phyloP scores from a whole-genome alignment of 2,888 invertebrate genomes.

The Rhingia rostrata region DNA sequence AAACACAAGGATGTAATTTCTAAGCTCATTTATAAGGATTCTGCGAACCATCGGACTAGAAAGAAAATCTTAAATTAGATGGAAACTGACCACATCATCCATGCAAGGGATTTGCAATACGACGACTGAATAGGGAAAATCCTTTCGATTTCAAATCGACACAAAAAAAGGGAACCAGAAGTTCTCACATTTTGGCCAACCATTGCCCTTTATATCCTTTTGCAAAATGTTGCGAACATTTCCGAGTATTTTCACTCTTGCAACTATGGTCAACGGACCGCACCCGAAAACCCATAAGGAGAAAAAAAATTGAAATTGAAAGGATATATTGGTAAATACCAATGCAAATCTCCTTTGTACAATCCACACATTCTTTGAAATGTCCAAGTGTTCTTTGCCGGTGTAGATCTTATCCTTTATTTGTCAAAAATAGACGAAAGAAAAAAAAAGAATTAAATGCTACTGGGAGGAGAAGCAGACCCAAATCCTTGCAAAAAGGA shows the following conservation, averaged over 20 bases:
- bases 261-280: conserved; percentile 11
- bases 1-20: neutral
- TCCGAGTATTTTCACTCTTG: conserved; percentile 43
- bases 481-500: conserved; percentile 56
- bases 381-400: conserved; percentile 42
- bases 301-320: conserved; percentile 48
- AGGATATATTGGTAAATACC: conserved; percentile 62
- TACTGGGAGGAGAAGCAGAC: conserved; percentile 35
- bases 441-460: conserved; percentile 50
- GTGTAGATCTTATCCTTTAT: conserved; percentile 67
- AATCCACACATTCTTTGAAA: conserved; percentile 48
- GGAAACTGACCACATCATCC: conserved; percentile 23
- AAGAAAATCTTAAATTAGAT: conserved; percentile 17
- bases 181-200: conserved; percentile 36
- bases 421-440: conserved; percentile 11
- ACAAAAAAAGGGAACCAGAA: conserved; percentile 16
- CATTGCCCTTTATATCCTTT: conserved; percentile 7
- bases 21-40: conserved; percentile 26
- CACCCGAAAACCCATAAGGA: conserved; percentile 2
- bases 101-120: conserved; percentile 53
- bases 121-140: conserved; percentile 48
- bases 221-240: conserved; percentile 66
- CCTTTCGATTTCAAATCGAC: conserved; percentile 55
- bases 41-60: neutral
- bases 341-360: conserved; percentile 60